Conservation (phyloP, 2,113 vertebrate species). For the Oryzias javanicus region DNA sequence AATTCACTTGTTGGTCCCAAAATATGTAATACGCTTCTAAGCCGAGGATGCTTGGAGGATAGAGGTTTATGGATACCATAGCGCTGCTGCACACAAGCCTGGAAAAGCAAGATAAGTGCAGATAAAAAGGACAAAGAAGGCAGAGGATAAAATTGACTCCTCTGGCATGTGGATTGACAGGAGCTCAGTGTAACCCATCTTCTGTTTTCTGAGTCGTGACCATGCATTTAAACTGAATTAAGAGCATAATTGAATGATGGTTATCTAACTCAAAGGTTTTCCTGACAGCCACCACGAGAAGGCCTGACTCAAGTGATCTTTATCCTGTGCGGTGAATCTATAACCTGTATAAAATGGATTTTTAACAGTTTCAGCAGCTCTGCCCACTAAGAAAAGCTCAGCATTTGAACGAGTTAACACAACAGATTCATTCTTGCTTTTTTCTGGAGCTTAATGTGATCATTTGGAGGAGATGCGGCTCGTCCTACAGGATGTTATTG, state of each 20-base stretch:
- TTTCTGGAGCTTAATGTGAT: constrained; percentile 22
- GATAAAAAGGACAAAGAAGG: constrained; percentile 13
- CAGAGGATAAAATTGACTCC: constrained; percentile 19
- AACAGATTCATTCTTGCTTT: constrained; percentile 27
- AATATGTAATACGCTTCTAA: constrained; percentile 22
- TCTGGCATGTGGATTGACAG: constrained; percentile 20
- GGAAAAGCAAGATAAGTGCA: constrained; percentile 23
- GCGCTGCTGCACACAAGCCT: background rate
- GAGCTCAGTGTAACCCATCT: constrained; percentile 22
- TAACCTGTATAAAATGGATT: constrained; percentile 33
- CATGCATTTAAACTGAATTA: constrained; percentile 44
- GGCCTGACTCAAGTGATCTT: constrained; percentile 51
- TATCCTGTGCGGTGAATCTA: constrained; percentile 28
- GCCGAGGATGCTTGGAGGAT: background rate
- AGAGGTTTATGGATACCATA: constrained; percentile 15
- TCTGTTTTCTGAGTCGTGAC: constrained; percentile 14
- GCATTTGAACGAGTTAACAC: constrained; percentile 12
- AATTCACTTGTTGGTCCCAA: constrained; percentile 16
- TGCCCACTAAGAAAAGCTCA: constrained; percentile 12
- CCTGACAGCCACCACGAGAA: constrained; percentile 25
- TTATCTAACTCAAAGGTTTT: constrained; percentile 47
- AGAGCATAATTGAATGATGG: constrained; percentile 34
- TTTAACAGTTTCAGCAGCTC: constrained; percentile 1
- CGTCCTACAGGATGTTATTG: constrained; percentile 6
- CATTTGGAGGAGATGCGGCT: constrained; percentile 36